Evolutionary conservation across 2,888 invertebrate species (phyloP), one percentile per base, ranked within the genome.

Genomic region (Pseudolycoriella hygida): DNA sequence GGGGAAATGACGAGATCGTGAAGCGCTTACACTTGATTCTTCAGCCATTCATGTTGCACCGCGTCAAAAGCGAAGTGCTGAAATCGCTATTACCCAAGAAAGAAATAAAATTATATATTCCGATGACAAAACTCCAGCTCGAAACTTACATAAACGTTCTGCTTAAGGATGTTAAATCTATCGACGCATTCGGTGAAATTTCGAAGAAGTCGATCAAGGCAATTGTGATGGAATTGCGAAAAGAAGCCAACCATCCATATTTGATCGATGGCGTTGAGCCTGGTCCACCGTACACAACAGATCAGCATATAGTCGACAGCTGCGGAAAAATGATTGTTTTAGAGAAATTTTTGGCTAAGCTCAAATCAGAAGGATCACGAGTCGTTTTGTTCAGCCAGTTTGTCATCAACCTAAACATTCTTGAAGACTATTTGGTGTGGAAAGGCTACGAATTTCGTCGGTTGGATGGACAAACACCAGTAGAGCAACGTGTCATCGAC

Each of bases 401-500:
- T 88, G 86, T 88, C 0, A 73, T 88, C 52, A 83, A 87, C 84
- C 65, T 90, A 59, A 89, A 92, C 58, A 87, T 92, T 53, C 66
- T 90, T 47, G 89, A 92, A 63, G 90, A 92, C 68, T 92, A 87
- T 57, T 86, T 86, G 56, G 76, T 82, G 51, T 89, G 88, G 87
- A 70, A 76, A 49, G 71, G 72, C 47, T 80, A 72, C 55, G 56
- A 78, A 69, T 85, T 87, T 58, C 85, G 86, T 55, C 76, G 89
- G 40, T 66, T 90, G 43, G 90, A 90, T 60, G 94, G 94, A 47
- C 82, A 86, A 60, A 94, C 93, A 0, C 81, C 89, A 0, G 92
- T 94, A 55, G 90, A 92, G 60, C 92, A 93, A 56, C 73, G 94
- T 50, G 81, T 89, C 64, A 69, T 80, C 19, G 85, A 87, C 59